A percentile compares a stretch with the other conserved stretches of the same genome.
These are phyloP conservation scores for Hypsopygia costalis DNA, from an alignment of 2,888 invertebrate genomes.

Conservation along the genomic window DNA sequence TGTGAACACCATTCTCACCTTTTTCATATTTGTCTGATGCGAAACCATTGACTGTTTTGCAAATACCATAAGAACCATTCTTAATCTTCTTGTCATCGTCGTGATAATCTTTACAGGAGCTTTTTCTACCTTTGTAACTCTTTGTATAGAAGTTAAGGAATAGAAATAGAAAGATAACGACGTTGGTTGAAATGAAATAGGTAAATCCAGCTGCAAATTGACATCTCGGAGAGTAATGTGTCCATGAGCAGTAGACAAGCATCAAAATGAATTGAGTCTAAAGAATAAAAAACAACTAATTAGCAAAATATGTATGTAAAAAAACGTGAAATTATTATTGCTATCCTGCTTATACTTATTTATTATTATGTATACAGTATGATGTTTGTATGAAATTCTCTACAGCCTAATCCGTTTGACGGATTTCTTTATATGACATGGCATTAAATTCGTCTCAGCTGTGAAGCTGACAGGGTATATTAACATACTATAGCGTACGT, in stretches of 20 bases:
- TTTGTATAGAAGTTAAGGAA: constrained; percentile 84
- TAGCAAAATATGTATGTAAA: no score
- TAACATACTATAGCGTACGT: no score
- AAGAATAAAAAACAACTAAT: constrained; percentile 24
- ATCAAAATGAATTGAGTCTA: constrained; percentile 85
- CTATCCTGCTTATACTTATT: no score
- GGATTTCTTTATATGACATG: no score
- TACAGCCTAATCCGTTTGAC: no score
- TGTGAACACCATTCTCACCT: constrained; percentile 36
- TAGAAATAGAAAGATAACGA: constrained; percentile 82
- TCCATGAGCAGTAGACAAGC: constrained; percentile 81
- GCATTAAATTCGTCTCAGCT: no score
- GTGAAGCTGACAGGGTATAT: no score
- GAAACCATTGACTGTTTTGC: constrained; percentile 26
- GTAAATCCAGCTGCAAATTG: constrained; percentile 82
- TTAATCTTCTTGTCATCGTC: constrained; percentile 36
- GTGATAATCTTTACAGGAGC: constrained; percentile 38
- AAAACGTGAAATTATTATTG: no score
- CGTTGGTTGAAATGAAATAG: constrained; percentile 76
- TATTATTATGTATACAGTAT: no score
- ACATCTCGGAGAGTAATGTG: constrained; percentile 79
- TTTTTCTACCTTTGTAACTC: constrained; percentile 70
- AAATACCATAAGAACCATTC: constrained; percentile 23
- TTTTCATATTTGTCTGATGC: constrained; percentile 26
- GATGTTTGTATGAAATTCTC: no score